Conservation (phyloP, 1,140 invertebrate species). For the Adelges cooleyi region DNA sequence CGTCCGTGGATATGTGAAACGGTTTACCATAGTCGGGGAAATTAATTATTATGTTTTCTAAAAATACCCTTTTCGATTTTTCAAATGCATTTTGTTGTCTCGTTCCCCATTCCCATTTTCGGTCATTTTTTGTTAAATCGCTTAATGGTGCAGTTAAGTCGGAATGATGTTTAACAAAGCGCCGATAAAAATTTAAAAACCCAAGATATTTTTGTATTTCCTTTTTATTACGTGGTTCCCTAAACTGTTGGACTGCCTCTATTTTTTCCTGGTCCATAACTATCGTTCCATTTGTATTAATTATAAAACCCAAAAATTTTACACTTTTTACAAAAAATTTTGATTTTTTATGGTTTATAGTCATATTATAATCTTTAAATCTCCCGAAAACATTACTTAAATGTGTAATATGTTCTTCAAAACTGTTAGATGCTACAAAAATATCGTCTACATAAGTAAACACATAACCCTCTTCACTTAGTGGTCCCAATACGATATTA, state of each 20-base stretch:
- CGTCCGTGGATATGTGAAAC: not conserved
- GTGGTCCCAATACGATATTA: not conserved
- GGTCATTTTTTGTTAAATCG: not conserved
- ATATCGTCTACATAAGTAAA: not conserved
- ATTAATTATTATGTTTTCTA: conserved; percentile 19
- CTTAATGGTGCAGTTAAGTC: not conserved
- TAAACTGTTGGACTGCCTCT: not conserved
- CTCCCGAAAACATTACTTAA: not conserved
- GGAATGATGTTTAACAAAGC: not conserved
- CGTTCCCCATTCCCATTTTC: not conserved
- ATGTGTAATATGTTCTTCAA: not conserved
- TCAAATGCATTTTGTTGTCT: not conserved
- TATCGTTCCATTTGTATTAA: not conserved
- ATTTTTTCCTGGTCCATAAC: not conserved
- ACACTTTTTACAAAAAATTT: not conserved
- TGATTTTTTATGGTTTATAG: not conserved
- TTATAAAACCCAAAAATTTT: not conserved
- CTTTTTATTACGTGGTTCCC: not conserved
- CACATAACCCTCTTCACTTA: not conserved
- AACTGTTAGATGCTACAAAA: not conserved
- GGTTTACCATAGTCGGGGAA: conserved; percentile 21
- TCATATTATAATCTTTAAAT: not conserved
- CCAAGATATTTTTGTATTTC: not conserved
- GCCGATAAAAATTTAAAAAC: not conserved
- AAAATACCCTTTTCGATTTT: not conserved